These are phyloP conservation scores for Ammodytes dubius DNA, from an alignment of 2,113 vertebrate genomes.

Conservation along the genomic window DNA sequence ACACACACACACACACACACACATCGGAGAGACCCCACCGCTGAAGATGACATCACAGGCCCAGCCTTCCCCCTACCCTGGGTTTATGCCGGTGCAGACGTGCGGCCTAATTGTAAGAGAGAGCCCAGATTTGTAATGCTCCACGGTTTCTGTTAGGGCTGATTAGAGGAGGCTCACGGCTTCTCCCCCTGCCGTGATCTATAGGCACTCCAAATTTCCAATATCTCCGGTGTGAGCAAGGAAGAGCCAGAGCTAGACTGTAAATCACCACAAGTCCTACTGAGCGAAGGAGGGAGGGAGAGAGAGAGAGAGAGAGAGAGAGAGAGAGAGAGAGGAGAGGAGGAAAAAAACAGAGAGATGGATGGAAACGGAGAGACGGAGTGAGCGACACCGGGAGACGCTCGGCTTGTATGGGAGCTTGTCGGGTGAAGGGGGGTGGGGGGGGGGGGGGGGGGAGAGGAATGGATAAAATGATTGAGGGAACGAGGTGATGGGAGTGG, in stretches of 20 bases:
- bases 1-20: slow-evolving; percentile 24
- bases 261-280: slow-evolving; percentile 80
- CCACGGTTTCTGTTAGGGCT: slow-evolving; percentile 78
- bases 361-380: slow-evolving; percentile 41
- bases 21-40: slow-evolving; percentile 27
- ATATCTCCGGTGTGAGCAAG: slow-evolving; percentile 77
- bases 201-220: slow-evolving; percentile 83
- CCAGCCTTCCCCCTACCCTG: slow-evolving; percentile 55
- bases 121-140: slow-evolving; percentile 78
- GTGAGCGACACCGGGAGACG: slow-evolving; percentile 57
- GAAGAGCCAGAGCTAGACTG: slow-evolving; percentile 74
- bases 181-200: slow-evolving; percentile 80
- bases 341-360: slow-evolving; percentile 4
- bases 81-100: slow-evolving; percentile 65
- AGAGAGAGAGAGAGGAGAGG: slow-evolving; percentile 27
- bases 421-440: slow-evolving; percentile 61
- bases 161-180: slow-evolving; percentile 79
- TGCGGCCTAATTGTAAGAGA: slow-evolving; percentile 75
- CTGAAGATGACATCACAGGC: slow-evolving; percentile 73
- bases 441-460: slow-evolving; percentile 52
- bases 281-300: slow-evolving; percentile 48
- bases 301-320: slow-evolving; percentile 13
- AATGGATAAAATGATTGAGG: slow-evolving; percentile 66
- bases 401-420: slow-evolving; percentile 69
- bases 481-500: slow-evolving; percentile 66